Evolutionary conservation across 2,797 vertebrate genomes (phyloP), one percentile per base, ranked within the genome.

Genomic region (Eremophila alpestris): DNA sequence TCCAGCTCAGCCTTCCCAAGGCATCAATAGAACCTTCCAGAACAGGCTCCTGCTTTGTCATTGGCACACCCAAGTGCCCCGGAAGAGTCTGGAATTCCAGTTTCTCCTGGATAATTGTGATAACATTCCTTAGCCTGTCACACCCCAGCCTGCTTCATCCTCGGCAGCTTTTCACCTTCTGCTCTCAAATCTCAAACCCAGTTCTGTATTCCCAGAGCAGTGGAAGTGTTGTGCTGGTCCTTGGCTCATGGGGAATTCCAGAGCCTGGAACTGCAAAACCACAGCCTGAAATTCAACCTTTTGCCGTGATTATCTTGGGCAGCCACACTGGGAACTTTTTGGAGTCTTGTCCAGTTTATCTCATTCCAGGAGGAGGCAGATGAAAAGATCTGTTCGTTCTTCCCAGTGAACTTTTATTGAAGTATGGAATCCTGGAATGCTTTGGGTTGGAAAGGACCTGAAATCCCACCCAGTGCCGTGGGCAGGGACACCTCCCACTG

Each of bases 381-480:
- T 41, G 40, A 17, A 91, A 87, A 80, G 49, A 71, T 48, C 38
- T 23, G 41, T 34, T 83, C 5, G 4, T 76, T 52, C 68, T 76
- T 83, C 51, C 41, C 46, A 4, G 38, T 30, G 64, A 80, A 75
- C 30, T 65, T 38, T 2, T 1, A 10, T 41, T 63, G 51, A 78
- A 82, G 24, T 56, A 5, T 36, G 34, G 76, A 65, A 32, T 46
- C 41, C 7, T 26, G 12, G 62, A 17, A 13, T 16, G 32, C 3
- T 17, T 51, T 51, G 43, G 34, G 21, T 30, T 6, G 56, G 45
- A 16, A 49, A 4, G 21, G 29, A 26, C 22, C 6, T 10, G 2
- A 30, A 73, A 58, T 0, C n/a, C 41, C 54, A 41, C 0, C 55
- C 56, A 27, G 11, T 5, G 4, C n/a, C n/a, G n/a, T 9, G 38